Conservation (phyloP, 2,888 invertebrate genomes). For the Habroteleia sp. region DNA sequence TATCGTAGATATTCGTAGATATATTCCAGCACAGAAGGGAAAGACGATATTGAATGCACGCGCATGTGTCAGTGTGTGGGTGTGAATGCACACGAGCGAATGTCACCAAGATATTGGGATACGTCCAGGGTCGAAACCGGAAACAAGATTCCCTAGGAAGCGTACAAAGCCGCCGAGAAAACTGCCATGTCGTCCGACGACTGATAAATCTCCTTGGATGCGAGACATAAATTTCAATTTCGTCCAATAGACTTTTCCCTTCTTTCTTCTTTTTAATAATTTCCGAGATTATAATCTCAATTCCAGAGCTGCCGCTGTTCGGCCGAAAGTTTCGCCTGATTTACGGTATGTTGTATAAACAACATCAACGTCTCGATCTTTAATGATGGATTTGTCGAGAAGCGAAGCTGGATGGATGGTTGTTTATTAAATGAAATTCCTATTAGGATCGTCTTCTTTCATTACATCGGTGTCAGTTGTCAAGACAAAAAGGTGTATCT, state of each 20-base stretch:
- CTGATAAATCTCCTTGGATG: conserved; percentile 64
- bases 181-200: conserved; percentile 63
- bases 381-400: conserved; percentile 26
- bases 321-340: conserved; percentile 48
- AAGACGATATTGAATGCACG: conserved; percentile 66
- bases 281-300: conserved; percentile 64
- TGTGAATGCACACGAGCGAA: conserved; percentile 63
- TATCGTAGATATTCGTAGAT: conserved; percentile 68
- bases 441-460: conserved; percentile 1
- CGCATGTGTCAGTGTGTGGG: conserved; percentile 51
- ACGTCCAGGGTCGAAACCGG: conserved; percentile 63
- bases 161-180: conserved; percentile 63
- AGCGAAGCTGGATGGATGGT: conserved; percentile 3
- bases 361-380: conserved; percentile 31
- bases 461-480: neutral
- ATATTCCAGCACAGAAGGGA: conserved; percentile 64
- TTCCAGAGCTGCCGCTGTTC: conserved; percentile 40
- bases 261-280: conserved; percentile 64
- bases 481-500: conserved; percentile 6
- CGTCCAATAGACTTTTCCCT: conserved; percentile 63
- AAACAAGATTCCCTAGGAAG: conserved; percentile 64
- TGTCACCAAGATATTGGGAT: conserved; percentile 64
- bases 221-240: conserved; percentile 65
- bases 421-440: conserved; percentile 34
- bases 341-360: conserved; percentile 52